Percentiles rank a stretch among this genome's conserved stretches.
Conservation (phyloP, 2,888 invertebrate species). For the Lycophotia porphyrea region DNA sequence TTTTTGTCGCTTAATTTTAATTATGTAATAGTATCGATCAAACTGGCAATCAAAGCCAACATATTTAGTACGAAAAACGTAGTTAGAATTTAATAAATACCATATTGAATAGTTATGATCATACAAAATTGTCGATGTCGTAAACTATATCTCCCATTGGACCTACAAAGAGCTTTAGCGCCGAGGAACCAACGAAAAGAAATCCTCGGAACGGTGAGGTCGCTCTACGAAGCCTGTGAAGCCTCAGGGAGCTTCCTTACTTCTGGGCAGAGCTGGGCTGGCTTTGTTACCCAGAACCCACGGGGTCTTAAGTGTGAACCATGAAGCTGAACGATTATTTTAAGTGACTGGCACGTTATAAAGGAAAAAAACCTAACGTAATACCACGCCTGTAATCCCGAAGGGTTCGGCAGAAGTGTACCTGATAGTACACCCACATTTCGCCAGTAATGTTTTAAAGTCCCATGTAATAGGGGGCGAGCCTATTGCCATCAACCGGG, state of each 20-base stretch:
- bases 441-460: too few species aligned
- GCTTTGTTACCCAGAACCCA: not conserved
- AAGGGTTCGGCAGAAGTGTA: too few species aligned
- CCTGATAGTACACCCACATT: too few species aligned
- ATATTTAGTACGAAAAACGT: not conserved
- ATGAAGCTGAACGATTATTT: not conserved
- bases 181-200: not conserved
- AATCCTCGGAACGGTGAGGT: not conserved
- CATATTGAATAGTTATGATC: not conserved
- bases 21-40: not conserved
- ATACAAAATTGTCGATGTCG: not conserved
- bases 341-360: too few species aligned
- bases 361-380: too few species aligned
- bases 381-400: too few species aligned
- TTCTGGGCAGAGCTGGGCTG: too few species aligned
- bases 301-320: not conserved
- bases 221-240: not conserved
- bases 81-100: not conserved
- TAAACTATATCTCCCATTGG: not conserved
- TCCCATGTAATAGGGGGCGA: too few species aligned
- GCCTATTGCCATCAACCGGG: too few species aligned
- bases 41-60: not conserved
- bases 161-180: not conserved
- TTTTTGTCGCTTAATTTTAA: not conserved
- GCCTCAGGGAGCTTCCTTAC: not conserved